Conservation (phyloP, 2,113 vertebrate genomes). For the Natator depressus region DNA sequence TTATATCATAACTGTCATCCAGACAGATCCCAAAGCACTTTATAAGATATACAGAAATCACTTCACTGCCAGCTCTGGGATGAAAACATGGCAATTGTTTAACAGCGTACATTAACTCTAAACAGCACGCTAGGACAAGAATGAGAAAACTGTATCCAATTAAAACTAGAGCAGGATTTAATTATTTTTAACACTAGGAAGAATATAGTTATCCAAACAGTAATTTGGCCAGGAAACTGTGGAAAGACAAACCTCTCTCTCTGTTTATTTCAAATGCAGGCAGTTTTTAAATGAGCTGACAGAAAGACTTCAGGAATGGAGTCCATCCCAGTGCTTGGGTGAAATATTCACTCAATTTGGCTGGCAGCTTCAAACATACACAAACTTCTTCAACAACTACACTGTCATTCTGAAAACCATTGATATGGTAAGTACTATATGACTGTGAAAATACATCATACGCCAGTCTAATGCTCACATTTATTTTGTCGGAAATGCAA, state of each 20-base stretch:
- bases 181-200: neutral
- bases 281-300: conserved; percentile 76
- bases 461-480: too few relatives aligned
- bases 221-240: neutral
- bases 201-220: neutral
- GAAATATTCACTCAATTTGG: conserved; percentile 82
- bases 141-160: neutral
- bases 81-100: neutral
- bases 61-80: neutral
- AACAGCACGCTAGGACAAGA: neutral
- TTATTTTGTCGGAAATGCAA: neutral
- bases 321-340: conserved; percentile 80
- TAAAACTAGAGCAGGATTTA: neutral
- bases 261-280: conserved; percentile 54
- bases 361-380: conserved; percentile 77
- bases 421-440: conserved; percentile 80
- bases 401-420: conserved; percentile 80
- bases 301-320: conserved; percentile 80
- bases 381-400: conserved; percentile 88
- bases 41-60: neutral
- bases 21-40: neutral
- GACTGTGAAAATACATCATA: neutral
- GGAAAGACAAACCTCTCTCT: neutral
- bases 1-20: neutral
- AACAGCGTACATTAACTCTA: neutral